Evolutionary conservation across 2,888 invertebrate species (phyloP).

Genomic region (Exocentrus adspersus): DNA sequence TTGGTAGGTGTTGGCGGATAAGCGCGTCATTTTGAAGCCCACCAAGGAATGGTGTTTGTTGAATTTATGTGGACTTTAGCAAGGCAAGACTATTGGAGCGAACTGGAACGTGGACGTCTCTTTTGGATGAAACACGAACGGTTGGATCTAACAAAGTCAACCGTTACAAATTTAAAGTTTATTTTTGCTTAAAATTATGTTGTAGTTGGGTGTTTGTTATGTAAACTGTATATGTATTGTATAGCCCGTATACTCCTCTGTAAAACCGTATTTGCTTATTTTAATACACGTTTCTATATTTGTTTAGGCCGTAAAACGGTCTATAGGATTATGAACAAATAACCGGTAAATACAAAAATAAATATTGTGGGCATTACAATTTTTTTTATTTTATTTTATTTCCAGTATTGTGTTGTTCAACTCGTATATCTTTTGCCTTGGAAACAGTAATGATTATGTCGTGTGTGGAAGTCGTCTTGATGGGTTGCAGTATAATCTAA

Average conservation of each 20-base stretch:
- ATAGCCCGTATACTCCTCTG: conserved; percentile 4
- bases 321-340: neutral
- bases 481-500: conserved; percentile 15
- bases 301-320: neutral
- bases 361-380: neutral
- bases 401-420: no score
- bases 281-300: conserved; percentile 7
- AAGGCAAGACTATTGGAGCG: no score
- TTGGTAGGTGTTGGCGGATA: no score
- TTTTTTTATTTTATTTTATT: no score
- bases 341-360: neutral
- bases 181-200: neutral
- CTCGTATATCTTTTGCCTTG: neutral
- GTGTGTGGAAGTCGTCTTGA: conserved; percentile 8
- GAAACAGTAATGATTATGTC: neutral
- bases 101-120: no score
- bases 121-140: no score
- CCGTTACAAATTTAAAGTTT: neutral
- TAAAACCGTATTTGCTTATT: conserved; percentile 15
- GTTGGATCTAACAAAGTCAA: no score
- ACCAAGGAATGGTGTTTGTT: no score
- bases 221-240: neutral
- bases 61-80: no score
- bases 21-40: no score
- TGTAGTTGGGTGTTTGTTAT: neutral